A percentile compares a stretch with the other conserved stretches of the same genome.
Evolutionary conservation across 2,888 invertebrate genomes (phyloP).

Genomic region (Sipunculus nudus): DNA sequence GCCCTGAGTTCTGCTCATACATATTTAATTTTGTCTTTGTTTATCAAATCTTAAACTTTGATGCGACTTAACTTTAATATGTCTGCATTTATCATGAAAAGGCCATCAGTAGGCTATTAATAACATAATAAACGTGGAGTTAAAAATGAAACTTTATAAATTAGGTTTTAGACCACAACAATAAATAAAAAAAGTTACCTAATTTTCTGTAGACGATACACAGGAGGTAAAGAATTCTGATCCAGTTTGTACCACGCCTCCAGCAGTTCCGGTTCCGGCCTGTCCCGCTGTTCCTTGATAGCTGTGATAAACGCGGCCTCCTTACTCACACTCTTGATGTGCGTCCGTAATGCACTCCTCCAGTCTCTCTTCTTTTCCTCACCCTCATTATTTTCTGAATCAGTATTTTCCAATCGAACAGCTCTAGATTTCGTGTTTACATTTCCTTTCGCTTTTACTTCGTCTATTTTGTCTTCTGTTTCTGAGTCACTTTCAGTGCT

Average conservation of each 20-base stretch:
- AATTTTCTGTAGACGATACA: constrained; percentile 29
- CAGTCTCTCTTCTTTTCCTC: constrained; percentile 14
- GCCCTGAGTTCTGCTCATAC: too few species aligned
- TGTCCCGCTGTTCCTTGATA: background rate
- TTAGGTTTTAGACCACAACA: too few species aligned
- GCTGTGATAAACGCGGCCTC: constrained; percentile 10
- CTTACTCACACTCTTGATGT: too few species aligned
- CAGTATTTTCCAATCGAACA: background rate
- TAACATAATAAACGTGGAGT: too few species aligned
- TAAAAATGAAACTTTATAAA: too few species aligned
- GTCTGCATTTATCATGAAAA: too few species aligned
- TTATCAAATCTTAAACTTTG: too few species aligned
- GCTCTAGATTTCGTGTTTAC: background rate
- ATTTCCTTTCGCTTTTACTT: background rate
- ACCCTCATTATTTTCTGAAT: background rate
- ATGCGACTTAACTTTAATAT: too few species aligned
- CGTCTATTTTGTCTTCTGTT: background rate
- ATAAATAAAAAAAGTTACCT: too few species aligned
- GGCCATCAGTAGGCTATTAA: too few species aligned
- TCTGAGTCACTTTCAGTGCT: background rate
- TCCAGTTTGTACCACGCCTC: constrained; percentile 31
- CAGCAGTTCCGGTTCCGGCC: constrained; percentile 20
- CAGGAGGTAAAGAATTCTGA: constrained; percentile 19
- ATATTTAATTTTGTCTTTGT: too few species aligned
- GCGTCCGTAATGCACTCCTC: too few species aligned